phyloP scores from a whole-genome alignment of 2,113 vertebrate genomes.

The Hyperopisus bebe region DNA sequence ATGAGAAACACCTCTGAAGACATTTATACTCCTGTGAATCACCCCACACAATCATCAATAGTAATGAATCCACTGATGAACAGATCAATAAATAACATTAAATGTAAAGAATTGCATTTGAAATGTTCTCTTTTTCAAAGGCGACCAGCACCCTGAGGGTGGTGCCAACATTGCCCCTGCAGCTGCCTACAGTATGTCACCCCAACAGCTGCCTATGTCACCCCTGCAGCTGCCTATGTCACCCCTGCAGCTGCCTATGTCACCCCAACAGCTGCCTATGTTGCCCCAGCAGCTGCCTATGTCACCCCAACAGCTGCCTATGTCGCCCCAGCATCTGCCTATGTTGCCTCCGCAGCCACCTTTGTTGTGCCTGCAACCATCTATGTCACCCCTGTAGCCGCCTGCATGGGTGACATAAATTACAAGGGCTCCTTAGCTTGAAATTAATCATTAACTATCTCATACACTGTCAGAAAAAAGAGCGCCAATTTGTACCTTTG shows the following conservation, averaged over 20 bases:
- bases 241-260: too few species aligned
- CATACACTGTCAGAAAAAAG: not conserved
- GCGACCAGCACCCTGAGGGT: not conserved
- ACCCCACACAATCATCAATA: not conserved
- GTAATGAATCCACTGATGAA: not conserved
- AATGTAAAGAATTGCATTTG: not conserved
- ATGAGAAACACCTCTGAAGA: slow-evolving; percentile 25
- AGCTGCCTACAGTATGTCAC: not conserved
- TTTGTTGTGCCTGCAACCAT: too few species aligned
- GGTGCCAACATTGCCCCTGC: not conserved
- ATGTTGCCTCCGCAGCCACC: not conserved
- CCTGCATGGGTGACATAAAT: not conserved
- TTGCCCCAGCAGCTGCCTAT: too few species aligned
- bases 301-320: too few species aligned
- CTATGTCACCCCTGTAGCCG: too few species aligned
- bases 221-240: not conserved
- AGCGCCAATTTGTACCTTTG: too few species aligned
- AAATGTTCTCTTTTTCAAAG: not conserved
- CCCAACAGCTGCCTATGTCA: too few species aligned
- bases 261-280: too few species aligned
- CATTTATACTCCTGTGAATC: not conserved
- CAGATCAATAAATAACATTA: not conserved
- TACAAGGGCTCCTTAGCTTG: not conserved
- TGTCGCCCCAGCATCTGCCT: not conserved
- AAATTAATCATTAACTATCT: not conserved